phyloP scores from a whole-genome alignment of 2,797 vertebrate genomes.

The Ficedula albicollis region DNA sequence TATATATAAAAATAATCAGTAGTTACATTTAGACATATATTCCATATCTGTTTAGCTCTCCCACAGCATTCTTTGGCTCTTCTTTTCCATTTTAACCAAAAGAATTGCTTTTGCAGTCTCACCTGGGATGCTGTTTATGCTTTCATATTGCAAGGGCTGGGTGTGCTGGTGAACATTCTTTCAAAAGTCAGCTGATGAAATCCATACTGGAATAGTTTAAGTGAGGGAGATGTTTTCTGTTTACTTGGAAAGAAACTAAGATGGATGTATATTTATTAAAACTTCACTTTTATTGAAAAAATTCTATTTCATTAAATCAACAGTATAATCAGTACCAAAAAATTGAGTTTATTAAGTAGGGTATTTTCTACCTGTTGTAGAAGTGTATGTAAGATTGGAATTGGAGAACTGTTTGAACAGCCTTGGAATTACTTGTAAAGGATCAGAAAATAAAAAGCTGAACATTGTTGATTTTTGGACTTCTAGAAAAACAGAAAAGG shows the following conservation, averaged over 20 bases:
- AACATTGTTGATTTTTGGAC: rapidly evolving
- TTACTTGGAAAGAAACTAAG: background rate
- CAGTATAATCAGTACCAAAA: background rate
- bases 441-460: background rate
- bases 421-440: background rate
- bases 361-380: background rate
- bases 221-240: background rate
- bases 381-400: background rate
- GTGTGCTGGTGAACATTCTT: background rate
- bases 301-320: background rate
- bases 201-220: background rate
- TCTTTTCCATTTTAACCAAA: background rate
- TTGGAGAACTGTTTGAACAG: background rate
- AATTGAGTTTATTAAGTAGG: background rate
- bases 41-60: background rate
- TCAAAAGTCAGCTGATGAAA: background rate
- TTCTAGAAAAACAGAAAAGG: background rate
- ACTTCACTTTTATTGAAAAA: background rate
- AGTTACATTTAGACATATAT: background rate
- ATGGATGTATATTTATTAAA: background rate
- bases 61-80: background rate
- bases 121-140: background rate
- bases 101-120: background rate
- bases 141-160: background rate
- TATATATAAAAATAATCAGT: background rate